Base-by-base conservation (phyloP, 2,888 invertebrate species). In the Pemphredon lugubris region DNA sequence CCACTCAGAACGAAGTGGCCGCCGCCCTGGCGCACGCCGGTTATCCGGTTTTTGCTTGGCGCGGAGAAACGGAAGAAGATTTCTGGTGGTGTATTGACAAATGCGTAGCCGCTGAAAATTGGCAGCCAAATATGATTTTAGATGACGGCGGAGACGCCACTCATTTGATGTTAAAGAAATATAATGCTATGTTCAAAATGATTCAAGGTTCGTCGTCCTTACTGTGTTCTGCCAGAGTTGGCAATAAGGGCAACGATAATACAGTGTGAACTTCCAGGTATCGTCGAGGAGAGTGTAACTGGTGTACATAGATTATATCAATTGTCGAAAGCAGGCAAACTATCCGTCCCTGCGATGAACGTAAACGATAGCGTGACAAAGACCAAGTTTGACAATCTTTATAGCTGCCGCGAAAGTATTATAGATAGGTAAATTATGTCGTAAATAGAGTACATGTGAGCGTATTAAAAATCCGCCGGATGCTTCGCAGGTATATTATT, bases 41-140 rank as follows among this genome's bases (percentile, higher is more conserved):
- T 9, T 96, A 94, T 88, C 94, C 98, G 1, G 94, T 98, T 73
- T 98, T 97, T 91, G 97, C 98, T 9, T 98, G 98, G 98, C 95
- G 98, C 59, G 97, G 98, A 0, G 98, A 98, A 90, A 96, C 97
- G 4, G 98, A 98, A 89, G 98, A 98, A 87, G 98, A 98, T 84
- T 98, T 98, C 91, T 98, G 98, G 98, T 98, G 98, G 98, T 98
- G 98, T 88, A 98, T 98, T 83, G 98, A 98, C 90, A 96, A 96
- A 87, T 98, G 98, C 90, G 95, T 98, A 1, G 96, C 96, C 80
- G 93, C 95, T 0, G 96, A 96, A 79, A 94, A 94, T 84, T 99
- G 98, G 98, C 97, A 97, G 86, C 98, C 98, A 2, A 99, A 99
- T 90, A 97, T 98, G 96, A 98, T 98, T 84, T 91, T 98, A 73